Evolutionary conservation across 2,888 invertebrate species (phyloP).

Genomic region (Epistrophe eligans): DNA sequence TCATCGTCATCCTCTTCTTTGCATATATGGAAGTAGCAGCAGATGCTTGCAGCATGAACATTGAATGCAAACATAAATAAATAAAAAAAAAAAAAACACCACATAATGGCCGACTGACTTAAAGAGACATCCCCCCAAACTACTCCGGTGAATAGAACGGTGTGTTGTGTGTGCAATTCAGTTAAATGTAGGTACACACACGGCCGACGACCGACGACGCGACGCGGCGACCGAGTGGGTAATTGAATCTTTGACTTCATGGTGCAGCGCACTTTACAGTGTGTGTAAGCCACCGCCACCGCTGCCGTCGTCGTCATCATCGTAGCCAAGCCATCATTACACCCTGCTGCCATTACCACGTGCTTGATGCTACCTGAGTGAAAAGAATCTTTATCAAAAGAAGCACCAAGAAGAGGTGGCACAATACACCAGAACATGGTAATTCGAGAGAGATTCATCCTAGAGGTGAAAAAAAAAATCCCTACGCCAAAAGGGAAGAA

Average conservation of each 20-base stretch:
- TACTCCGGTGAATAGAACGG: background rate
- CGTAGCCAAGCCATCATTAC: conserved; percentile 52
- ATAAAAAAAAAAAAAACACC: conserved; percentile 1
- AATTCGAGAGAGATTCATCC: conserved; percentile 60
- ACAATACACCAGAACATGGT: conserved; percentile 44
- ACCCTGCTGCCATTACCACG: conserved; percentile 59
- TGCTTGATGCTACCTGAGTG: conserved; percentile 57
- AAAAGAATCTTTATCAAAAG: conserved; percentile 28
- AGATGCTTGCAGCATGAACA: conserved; percentile 23
- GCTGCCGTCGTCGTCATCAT: background rate
- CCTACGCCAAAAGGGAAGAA: conserved; percentile 13
- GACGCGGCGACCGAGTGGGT: conserved; percentile 30
- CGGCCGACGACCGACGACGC: background rate
- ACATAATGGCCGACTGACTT: conserved; percentile 68
- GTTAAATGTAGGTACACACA: conserved; percentile 16
- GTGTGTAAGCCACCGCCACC: conserved; percentile 5
- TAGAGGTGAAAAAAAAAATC: conserved; percentile 19
- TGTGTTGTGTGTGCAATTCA: conserved; percentile 26
- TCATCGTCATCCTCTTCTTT: conserved; percentile 36
- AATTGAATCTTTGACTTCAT: conserved; percentile 70
- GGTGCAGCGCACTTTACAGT: conserved; percentile 65
- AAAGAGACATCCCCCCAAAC: conserved; percentile 36
- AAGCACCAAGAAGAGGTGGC: conserved; percentile 33
- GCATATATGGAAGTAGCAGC: conserved; percentile 33
- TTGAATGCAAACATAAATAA: conserved; percentile 13